Conservation (phyloP, 2,888 invertebrate species). For the Cheilosia scutellata region DNA sequence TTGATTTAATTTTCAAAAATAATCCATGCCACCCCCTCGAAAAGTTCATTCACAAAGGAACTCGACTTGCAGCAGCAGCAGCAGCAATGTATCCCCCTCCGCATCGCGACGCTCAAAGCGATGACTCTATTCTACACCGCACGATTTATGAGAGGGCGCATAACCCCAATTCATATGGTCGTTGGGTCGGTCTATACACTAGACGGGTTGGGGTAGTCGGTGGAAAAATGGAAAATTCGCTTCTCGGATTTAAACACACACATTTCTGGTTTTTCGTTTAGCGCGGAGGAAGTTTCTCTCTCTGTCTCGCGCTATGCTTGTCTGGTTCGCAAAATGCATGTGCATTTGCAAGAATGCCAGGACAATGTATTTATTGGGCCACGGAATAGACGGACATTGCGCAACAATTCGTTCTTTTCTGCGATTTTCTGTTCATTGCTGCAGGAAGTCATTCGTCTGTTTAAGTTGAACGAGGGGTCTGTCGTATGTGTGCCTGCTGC, state of each 20-base stretch:
- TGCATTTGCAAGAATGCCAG: conserved; percentile 68
- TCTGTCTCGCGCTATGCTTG: conserved; percentile 13
- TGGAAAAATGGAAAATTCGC: conserved; percentile 61
- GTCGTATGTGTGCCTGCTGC: conserved; percentile 13
- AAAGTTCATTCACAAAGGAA: conserved; percentile 67
- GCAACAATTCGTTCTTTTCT: conserved; percentile 65
- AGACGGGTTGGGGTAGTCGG: conserved; percentile 7
- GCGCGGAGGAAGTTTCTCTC: conserved; percentile 63
- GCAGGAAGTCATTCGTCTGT: conserved; percentile 74
- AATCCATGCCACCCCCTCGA: conserved; percentile 25
- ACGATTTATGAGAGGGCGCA: conserved; percentile 74
- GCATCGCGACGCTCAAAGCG: conserved; percentile 46
- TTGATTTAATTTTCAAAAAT: conserved; percentile 72
- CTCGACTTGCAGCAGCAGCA: conserved; percentile 52
- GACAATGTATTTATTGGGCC: conserved; percentile 75
- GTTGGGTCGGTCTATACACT: conserved; percentile 26
- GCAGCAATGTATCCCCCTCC: conserved; percentile 7
- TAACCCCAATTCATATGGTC: conserved; percentile 74
- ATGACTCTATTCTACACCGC: conserved; percentile 70
- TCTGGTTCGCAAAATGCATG: conserved; percentile 43
- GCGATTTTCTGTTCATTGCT: conserved; percentile 74
- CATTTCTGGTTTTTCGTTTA: conserved; percentile 73
- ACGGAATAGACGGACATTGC: conserved; percentile 72
- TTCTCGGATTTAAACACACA: conserved; percentile 72
- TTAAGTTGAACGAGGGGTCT: conserved; percentile 49